These are phyloP conservation scores for Scaptomyza tumidula DNA, from an alignment of 2,888 invertebrate genomes.

Conservation along the genomic window DNA sequence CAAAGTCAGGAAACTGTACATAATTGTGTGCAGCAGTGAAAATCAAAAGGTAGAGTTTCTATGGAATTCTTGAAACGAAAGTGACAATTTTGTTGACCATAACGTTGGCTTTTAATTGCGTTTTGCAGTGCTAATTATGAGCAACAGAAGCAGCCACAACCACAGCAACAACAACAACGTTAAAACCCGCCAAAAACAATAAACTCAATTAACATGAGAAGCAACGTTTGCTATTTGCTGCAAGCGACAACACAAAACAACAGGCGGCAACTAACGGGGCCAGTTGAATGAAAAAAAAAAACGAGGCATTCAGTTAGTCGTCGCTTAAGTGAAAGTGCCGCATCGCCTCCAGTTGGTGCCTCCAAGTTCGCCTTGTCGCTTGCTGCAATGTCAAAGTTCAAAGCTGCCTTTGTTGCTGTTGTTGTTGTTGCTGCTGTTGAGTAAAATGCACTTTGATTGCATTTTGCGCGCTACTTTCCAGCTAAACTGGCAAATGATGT, in stretches of 20 bases:
- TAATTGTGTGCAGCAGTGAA: conserved; percentile 68
- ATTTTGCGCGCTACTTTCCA: conserved; percentile 41
- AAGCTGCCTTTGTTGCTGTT: conserved; percentile 9
- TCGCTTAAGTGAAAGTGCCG: conserved; percentile 67
- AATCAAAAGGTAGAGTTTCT: conserved; percentile 32
- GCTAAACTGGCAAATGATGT: conserved; percentile 57
- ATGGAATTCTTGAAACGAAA: conserved; percentile 70
- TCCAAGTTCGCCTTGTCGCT: conserved; percentile 1
- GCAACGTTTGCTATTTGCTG: conserved; percentile 47
- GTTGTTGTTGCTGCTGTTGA: conserved; percentile 19
- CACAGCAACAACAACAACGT: not conserved
- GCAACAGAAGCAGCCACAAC: not conserved
- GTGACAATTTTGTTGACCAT: conserved; percentile 57
- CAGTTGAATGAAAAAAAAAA: conserved; percentile 34
- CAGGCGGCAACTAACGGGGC: conserved; percentile 32
- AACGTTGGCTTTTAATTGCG: conserved; percentile 23
- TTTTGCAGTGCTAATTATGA: conserved; percentile 60
- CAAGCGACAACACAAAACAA: conserved; percentile 24
- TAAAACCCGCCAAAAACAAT: conserved; percentile 25
- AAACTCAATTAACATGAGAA: conserved; percentile 69
- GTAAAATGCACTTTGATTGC: conserved; percentile 54
- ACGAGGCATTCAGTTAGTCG: conserved; percentile 22
- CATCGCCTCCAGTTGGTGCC: conserved; percentile 25
- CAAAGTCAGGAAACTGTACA: conserved; percentile 62
- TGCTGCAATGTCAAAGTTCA: conserved; percentile 71